phyloP scores from a whole-genome alignment of 2,797 vertebrate genomes.

The Ceryle rudis region DNA sequence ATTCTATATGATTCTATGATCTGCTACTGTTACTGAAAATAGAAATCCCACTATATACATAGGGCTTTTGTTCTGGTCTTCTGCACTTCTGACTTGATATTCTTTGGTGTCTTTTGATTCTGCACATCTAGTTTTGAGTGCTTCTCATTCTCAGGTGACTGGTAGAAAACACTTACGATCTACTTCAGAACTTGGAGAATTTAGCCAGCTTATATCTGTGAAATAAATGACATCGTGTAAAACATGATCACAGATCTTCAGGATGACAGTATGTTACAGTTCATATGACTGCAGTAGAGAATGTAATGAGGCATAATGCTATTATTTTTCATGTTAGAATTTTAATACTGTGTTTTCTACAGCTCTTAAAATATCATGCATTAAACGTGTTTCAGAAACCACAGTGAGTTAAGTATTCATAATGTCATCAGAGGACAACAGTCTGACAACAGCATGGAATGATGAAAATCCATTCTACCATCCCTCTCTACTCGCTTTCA shows the following conservation, averaged over 20 bases:
- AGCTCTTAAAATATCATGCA: slow-evolving; percentile 73
- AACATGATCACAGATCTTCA: slow-evolving; percentile 64
- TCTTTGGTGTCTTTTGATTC: neutral
- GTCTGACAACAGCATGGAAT: slow-evolving; percentile 33
- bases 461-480: slow-evolving; percentile 21
- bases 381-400: slow-evolving; percentile 72
- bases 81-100: neutral
- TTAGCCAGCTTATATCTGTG: slow-evolving; percentile 32
- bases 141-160: slow-evolving; percentile 34
- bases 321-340: slow-evolving; percentile 78
- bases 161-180: slow-evolving; percentile 7
- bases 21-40: neutral
- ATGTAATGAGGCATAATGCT: slow-evolving; percentile 76
- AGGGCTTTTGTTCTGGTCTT: neutral
- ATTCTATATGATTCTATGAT: neutral
- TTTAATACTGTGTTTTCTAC: slow-evolving; percentile 74
- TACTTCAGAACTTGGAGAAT: slow-evolving; percentile 28
- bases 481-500: neutral
- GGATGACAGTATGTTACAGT: slow-evolving; percentile 69
- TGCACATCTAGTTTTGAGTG: slow-evolving; percentile 4
- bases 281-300: slow-evolving; percentile 63
- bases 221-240: slow-evolving; percentile 68
- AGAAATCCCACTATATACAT: neutral
- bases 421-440: slow-evolving; percentile 56
- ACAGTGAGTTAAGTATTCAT: slow-evolving; percentile 49